Conservation (phyloP, 2,888 invertebrate species). For the Drosophila melanocephala region DNA sequence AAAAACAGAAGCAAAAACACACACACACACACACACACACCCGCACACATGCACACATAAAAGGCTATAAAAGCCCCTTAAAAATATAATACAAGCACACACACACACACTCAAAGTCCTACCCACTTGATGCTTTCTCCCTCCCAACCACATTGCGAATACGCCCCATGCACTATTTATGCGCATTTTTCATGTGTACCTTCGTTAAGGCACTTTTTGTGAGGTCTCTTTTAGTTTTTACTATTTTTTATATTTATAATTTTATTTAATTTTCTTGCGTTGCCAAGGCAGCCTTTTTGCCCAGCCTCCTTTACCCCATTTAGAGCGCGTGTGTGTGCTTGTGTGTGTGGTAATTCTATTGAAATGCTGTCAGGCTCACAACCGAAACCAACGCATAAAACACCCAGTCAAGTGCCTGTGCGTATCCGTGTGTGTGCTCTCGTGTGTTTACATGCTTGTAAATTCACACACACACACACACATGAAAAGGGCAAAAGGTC, state of each 20-base stretch:
- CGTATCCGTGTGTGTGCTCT: slow-evolving; percentile 19
- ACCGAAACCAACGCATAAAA: slow-evolving; percentile 77
- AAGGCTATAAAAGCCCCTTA: slow-evolving; percentile 44
- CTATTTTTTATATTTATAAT: slow-evolving; percentile 64
- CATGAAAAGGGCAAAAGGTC: slow-evolving; percentile 38
- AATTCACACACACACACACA: slow-evolving; percentile 42
- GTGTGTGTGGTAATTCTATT: slow-evolving; percentile 77
- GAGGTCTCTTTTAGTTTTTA: slow-evolving; percentile 43
- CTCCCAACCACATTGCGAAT: slow-evolving; percentile 50
- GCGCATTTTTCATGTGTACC: slow-evolving; percentile 70
- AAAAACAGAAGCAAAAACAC: slow-evolving; percentile 33
- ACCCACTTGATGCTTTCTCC: slow-evolving; percentile 42
- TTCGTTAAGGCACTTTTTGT: slow-evolving; percentile 53
- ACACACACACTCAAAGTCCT: slow-evolving; percentile 14
- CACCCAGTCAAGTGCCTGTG: slow-evolving; percentile 63
- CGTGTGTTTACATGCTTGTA: slow-evolving; percentile 65
- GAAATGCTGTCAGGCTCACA: slow-evolving; percentile 81
- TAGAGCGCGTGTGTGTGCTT: slow-evolving; percentile 29
- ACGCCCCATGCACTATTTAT: slow-evolving; percentile 70
- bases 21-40: slow-evolving; percentile 5
- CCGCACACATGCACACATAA: slow-evolving; percentile 13
- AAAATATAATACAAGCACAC: slow-evolving; percentile 48
- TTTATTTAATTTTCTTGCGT: slow-evolving; percentile 76
- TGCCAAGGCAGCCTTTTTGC: slow-evolving; percentile 27
- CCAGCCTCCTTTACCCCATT: slow-evolving; percentile 29